phyloP scores from a whole-genome alignment of 2,888 invertebrate species.

The Mesorhabditis sp. region DNA sequence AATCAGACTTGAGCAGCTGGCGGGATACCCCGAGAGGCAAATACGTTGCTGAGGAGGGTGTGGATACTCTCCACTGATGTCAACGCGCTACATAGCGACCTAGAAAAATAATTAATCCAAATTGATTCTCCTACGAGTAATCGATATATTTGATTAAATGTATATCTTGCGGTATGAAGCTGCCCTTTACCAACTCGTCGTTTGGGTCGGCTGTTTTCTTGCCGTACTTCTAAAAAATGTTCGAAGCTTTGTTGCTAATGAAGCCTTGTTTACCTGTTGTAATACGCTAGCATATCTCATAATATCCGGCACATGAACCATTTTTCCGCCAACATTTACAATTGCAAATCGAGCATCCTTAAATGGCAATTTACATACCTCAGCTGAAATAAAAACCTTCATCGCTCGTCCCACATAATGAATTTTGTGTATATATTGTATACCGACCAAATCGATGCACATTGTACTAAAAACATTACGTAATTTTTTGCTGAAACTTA shows the following conservation, averaged over 20 bases:
- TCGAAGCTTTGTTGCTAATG: slow-evolving; percentile 12
- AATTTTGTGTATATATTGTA: slow-evolving; percentile 58
- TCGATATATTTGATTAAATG: slow-evolving; percentile 14
- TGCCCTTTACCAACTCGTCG: slow-evolving; percentile 11
- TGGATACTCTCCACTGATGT: slow-evolving; percentile 4
- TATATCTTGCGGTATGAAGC: slow-evolving; percentile 15
- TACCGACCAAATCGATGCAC: slow-evolving; percentile 58
- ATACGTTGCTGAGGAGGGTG: slow-evolving; percentile 5
- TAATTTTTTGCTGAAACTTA: slow-evolving; percentile 15
- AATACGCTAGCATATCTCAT: slow-evolving; percentile 55
- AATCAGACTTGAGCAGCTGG: not conserved
- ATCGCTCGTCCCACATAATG: slow-evolving; percentile 58
- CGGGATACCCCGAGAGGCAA: not conserved
- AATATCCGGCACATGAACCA: slow-evolving; percentile 58
- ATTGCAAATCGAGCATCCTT: slow-evolving; percentile 57
- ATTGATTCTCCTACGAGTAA: slow-evolving; percentile 10
- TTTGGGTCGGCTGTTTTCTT: slow-evolving; percentile 12
- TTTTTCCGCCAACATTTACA: slow-evolving; percentile 57
- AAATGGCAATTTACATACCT: slow-evolving; percentile 13
- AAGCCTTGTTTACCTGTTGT: slow-evolving; percentile 37
- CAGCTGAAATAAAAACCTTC: slow-evolving; percentile 19
- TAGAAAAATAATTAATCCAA: not conserved
- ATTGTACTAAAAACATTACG: slow-evolving; percentile 45
- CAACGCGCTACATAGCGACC: slow-evolving; percentile 3
- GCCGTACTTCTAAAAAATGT: slow-evolving; percentile 15